These are phyloP conservation scores for Spheniscus humboldti DNA, from an alignment of 2,797 vertebrate genomes.

Conservation along the genomic window DNA sequence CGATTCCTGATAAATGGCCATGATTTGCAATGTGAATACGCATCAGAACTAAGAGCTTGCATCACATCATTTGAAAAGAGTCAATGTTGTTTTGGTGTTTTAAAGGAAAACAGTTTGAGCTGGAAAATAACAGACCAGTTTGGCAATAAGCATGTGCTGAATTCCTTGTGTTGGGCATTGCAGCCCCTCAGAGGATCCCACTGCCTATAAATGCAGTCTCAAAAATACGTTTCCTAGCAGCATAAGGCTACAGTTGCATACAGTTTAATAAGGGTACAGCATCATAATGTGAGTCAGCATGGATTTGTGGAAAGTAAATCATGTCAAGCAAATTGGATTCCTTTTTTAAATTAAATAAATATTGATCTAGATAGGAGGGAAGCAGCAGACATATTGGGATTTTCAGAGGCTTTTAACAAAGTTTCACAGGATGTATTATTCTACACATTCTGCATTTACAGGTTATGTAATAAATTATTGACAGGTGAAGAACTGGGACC, in stretches of 20 bases:
- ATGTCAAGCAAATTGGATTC: slow-evolving; percentile 65
- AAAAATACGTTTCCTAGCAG: background rate
- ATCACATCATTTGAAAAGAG: background rate
- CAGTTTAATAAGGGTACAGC: slow-evolving; percentile 39
- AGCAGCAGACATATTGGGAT: slow-evolving; percentile 36
- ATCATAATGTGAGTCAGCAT: slow-evolving; percentile 47
- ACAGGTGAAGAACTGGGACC: slow-evolving; percentile 1
- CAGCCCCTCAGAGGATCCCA: background rate
- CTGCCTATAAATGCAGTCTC: background rate
- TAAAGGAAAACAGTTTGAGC: background rate
- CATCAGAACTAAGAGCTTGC: background rate
- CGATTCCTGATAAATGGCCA: background rate
- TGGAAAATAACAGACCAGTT: background rate
- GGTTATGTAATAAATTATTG: slow-evolving; percentile 48
- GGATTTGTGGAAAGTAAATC: slow-evolving; percentile 61
- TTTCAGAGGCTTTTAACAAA: slow-evolving; percentile 43
- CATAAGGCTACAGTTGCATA: slow-evolving; percentile 9
- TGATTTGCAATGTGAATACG: background rate
- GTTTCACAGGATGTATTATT: slow-evolving; percentile 46
- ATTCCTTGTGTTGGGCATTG: background rate
- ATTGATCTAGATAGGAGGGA: slow-evolving; percentile 61
- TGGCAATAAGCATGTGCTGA: background rate
- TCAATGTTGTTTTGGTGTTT: background rate
- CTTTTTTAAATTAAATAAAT: slow-evolving; percentile 69
- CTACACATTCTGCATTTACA: background rate